Conservation (phyloP, 2,113 vertebrate genomes). For the Clarias batrachus region DNA sequence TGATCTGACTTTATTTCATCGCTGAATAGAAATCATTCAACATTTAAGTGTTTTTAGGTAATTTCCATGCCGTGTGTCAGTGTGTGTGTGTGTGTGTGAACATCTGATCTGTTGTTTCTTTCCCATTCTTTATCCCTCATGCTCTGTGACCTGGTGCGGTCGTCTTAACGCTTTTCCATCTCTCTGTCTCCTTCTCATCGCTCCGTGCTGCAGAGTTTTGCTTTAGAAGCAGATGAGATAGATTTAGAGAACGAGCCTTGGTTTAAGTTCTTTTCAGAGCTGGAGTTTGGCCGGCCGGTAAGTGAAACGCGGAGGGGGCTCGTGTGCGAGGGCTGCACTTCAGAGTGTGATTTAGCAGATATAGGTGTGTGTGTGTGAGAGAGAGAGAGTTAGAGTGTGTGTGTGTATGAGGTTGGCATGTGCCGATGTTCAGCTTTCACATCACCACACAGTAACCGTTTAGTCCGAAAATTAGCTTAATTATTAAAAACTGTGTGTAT, state of each 20-base stretch:
- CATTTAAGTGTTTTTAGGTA: neutral
- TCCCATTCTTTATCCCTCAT: constrained; percentile 54
- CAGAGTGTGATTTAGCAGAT: constrained; percentile 51
- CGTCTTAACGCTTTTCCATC: constrained; percentile 64
- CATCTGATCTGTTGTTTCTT: constrained; percentile 14
- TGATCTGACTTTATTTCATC: neutral
- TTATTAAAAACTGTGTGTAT: neutral
- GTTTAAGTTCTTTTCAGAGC: constrained; percentile 99
- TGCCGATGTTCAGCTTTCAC: neutral
- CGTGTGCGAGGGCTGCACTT: constrained; percentile 33
- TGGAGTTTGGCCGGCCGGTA: constrained; percentile 99
- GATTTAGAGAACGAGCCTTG: constrained; percentile 99
- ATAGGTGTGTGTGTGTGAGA: constrained; percentile 61
- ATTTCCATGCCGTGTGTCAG: neutral
- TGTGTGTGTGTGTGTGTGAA: constrained; percentile 6
- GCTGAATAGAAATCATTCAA: neutral
- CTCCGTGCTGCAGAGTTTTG: constrained; percentile 86
- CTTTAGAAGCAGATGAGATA: constrained; percentile 92
- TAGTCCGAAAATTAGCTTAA: neutral
- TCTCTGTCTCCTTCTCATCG: constrained; percentile 30
- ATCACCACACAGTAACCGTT: neutral
- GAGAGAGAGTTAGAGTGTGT: constrained; percentile 19
- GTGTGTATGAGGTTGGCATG: constrained; percentile 49
- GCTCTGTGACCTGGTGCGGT: constrained; percentile 43
- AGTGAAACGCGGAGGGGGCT: constrained; percentile 60